Conservation (phyloP, 2,113 vertebrate species). For the Sinocyclocheilus grahami region DNA sequence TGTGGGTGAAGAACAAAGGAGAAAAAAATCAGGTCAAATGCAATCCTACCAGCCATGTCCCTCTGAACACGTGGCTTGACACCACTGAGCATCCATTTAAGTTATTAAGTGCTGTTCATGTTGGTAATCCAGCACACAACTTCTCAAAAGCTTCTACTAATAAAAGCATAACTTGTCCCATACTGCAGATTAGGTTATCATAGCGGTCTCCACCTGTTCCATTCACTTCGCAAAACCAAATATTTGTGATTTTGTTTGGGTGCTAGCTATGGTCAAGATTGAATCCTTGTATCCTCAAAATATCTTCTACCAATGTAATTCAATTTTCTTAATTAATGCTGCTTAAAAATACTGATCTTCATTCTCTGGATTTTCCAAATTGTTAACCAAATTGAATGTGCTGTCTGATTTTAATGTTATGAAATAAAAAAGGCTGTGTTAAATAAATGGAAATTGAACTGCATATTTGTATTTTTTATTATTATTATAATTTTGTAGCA, state of each 20-base stretch:
- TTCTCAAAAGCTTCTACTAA: conserved; percentile 25
- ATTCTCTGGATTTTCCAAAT: not conserved
- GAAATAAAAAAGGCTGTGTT: not conserved
- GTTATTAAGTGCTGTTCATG: conserved; percentile 53
- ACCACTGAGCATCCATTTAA: conserved; percentile 52
- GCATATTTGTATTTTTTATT: not conserved
- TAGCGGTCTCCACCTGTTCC: not conserved
- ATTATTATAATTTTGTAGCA: no score
- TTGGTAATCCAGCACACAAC: conserved; percentile 51
- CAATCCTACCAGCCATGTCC: not conserved
- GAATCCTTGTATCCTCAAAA: not conserved
- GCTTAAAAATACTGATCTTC: not conserved
- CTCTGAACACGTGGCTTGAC: conserved; percentile 34
- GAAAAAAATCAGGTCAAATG: not conserved
- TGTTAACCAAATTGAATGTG: not conserved
- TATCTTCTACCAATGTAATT: not conserved
- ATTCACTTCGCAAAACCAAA: not conserved
- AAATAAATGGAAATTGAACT: not conserved
- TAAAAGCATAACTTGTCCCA: conserved; percentile 9
- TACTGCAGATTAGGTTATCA: not conserved
- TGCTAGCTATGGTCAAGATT: not conserved
- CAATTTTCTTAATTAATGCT: not conserved
- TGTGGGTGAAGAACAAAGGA: conserved; percentile 4
- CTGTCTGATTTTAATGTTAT: not conserved
- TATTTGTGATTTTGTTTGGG: not conserved